These are phyloP conservation scores for Sturnira hondurensis DNA, from an alignment of 2,113 vertebrate genomes.

Conservation along the genomic window DNA sequence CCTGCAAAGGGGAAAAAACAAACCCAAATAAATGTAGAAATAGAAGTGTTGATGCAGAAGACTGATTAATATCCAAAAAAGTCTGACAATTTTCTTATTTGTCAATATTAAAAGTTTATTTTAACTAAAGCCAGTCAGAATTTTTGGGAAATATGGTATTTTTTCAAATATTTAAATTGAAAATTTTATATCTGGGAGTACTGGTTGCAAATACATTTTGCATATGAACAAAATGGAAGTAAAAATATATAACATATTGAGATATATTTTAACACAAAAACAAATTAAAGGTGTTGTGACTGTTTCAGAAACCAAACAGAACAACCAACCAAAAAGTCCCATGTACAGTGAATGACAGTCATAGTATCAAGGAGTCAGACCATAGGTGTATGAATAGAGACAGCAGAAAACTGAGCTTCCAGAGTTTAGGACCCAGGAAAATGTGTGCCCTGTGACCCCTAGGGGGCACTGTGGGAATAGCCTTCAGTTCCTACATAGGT, in stretches of 20 bases:
- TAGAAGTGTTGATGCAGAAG: background rate
- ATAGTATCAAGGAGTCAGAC: background rate
- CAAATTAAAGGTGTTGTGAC: background rate
- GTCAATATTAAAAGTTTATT: background rate
- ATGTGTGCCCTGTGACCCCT: background rate
- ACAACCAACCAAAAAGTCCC: background rate
- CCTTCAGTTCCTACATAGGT: rapidly evolving
- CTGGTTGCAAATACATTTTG: background rate
- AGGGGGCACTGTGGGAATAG: background rate
- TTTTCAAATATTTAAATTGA: background rate
- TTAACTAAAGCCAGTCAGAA: background rate
- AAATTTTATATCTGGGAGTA: background rate
- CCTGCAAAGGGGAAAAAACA: background rate
- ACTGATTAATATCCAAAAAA: background rate
- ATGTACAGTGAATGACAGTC: background rate
- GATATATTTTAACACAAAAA: background rate
- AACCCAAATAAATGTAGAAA: background rate
- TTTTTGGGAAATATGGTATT: background rate
- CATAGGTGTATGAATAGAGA: background rate
- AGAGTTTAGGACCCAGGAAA: background rate
- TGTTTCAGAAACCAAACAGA: background rate
- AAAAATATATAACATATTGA: background rate
- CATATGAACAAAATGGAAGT: background rate
- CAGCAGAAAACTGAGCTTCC: background rate
- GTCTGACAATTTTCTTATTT: background rate